Evolutionary conservation across 2,113 vertebrate genomes (phyloP).

Genomic region (Rostratula benghalensis): DNA sequence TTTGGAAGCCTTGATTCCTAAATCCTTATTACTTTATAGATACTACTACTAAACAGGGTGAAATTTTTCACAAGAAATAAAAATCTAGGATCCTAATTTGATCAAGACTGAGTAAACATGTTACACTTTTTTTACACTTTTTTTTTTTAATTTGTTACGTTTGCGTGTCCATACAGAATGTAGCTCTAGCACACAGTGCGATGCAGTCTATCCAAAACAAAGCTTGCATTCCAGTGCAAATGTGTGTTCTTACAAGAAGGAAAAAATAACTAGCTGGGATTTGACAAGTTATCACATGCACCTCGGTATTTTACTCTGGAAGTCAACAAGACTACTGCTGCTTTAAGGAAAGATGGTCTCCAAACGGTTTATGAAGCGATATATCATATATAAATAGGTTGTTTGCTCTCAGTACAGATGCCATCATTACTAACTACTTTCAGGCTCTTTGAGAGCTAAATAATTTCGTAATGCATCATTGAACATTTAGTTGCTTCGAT

Average conservation of each 20-base stretch:
- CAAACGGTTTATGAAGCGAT: conserved; percentile 80
- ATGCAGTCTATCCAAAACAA: not conserved
- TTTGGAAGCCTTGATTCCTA: not conserved
- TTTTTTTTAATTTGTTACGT: not conserved
- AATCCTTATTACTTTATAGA: not conserved
- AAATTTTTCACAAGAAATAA: not conserved
- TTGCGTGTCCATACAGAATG: not conserved
- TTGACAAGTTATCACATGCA: not conserved
- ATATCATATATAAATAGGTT: conserved; percentile 93
- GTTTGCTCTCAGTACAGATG: conserved; percentile 87
- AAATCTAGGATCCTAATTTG: not conserved
- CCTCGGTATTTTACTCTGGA: conserved; percentile 11
- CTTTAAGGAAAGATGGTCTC: conserved; percentile 80
- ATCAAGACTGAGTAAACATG: not conserved
- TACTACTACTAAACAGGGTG: not conserved
- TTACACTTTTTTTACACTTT: not conserved
- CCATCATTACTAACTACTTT: conserved; percentile 91
- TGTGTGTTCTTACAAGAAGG: not conserved
- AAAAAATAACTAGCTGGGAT: not conserved
- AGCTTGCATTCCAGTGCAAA: not conserved
- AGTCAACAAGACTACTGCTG: conserved; percentile 61
- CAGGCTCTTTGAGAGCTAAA: conserved; percentile 93
- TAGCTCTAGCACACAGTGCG: not conserved
- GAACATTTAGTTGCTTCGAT: conserved; percentile 88
- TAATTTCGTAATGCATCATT: conserved; percentile 93